Evolutionary conservation across 2,888 invertebrate species (phyloP).

Genomic region (Parapristionchus giblindavisi): DNA sequence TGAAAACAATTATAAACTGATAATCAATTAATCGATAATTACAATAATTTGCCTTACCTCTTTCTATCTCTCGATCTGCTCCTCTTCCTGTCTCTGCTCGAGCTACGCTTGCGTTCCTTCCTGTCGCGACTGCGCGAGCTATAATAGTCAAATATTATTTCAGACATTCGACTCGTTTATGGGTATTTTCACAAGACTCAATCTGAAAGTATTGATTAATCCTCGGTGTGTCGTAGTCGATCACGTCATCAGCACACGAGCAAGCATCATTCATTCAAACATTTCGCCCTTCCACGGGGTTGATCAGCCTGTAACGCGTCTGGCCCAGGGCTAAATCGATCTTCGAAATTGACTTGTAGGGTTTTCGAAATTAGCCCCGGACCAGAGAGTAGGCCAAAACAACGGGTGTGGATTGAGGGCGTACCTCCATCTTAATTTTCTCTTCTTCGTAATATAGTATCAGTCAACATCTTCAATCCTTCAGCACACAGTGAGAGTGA

Average conservation of each 20-base stretch:
- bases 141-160: conserved; percentile 1
- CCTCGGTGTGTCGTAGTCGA: neutral
- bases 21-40: neutral
- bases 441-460: neutral
- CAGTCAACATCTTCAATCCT: neutral
- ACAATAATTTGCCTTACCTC: neutral
- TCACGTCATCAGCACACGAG: too few species aligned
- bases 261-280: too few species aligned
- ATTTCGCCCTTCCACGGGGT: conserved; percentile 27
- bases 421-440: conserved; percentile 35
- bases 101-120: conserved; percentile 41
- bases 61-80: conserved; percentile 38
- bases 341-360: neutral
- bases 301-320: conserved; percentile 39
- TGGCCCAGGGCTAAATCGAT: conserved; percentile 7
- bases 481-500: conserved; percentile 7
- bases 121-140: conserved; percentile 27
- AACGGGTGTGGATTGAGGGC: conserved; percentile 32
- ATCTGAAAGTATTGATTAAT: conserved; percentile 32
- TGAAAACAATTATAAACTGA: neutral
- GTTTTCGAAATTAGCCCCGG: conserved; percentile 8
- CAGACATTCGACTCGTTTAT: neutral
- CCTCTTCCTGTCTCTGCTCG: conserved; percentile 41
- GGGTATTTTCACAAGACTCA: conserved; percentile 24
- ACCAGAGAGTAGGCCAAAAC: conserved; percentile 32